Evolutionary conservation across 2,113 vertebrate species (phyloP).

Genomic region (Poeciliopsis turrubarensis): DNA sequence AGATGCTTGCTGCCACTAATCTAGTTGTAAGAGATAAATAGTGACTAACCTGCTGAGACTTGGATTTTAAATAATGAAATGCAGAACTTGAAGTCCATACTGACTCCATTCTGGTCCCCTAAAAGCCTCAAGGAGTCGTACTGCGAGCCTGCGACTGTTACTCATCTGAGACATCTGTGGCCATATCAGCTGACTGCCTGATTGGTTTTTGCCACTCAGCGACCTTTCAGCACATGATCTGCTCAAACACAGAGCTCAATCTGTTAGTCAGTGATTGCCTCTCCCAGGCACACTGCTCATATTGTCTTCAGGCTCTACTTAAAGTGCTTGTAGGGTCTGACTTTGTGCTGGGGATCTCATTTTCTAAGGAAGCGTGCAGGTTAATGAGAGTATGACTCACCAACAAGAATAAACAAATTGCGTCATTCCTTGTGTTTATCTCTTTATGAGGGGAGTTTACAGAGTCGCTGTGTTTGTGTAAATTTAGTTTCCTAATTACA

Average conservation of each 20-base stretch:
- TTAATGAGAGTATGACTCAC: constrained; percentile 54
- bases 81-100: neutral
- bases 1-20: neutral
- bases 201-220: constrained; percentile 59
- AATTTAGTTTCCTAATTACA: constrained; percentile 56
- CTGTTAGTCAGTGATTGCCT: constrained; percentile 50
- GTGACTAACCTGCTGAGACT: neutral
- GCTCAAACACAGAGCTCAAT: constrained; percentile 58
- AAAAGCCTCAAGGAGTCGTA: constrained; percentile 15
- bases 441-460: constrained; percentile 64
- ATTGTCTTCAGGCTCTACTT: constrained; percentile 50
- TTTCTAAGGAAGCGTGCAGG: constrained; percentile 41
- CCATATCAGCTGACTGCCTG: constrained; percentile 71
- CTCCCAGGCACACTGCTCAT: constrained; percentile 42
- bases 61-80: neutral
- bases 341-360: neutral
- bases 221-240: constrained; percentile 60
- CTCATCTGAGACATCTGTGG: constrained; percentile 50
- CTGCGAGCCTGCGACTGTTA: constrained; percentile 44
- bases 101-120: constrained; percentile 10
- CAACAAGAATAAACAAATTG: constrained; percentile 16
- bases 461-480: constrained; percentile 47
- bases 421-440: constrained; percentile 47
- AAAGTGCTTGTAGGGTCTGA: neutral
- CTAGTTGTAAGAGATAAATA: neutral